Evolutionary conservation across 2,797 vertebrate species (phyloP).

Genomic region (Tamandua tetradactyla): DNA sequence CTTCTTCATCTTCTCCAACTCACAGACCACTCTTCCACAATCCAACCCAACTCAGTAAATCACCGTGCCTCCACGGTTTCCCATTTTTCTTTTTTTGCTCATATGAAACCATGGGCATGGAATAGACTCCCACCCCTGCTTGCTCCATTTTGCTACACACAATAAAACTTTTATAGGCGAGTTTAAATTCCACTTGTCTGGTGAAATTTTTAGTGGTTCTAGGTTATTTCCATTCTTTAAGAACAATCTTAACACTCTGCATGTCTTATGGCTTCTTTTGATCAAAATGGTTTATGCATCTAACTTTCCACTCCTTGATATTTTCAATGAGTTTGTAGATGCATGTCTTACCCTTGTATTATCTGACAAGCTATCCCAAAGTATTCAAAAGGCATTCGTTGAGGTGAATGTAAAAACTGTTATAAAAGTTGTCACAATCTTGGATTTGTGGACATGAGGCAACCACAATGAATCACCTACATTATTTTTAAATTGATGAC

Average conservation of each 20-base stretch:
- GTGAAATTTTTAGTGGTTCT: background rate
- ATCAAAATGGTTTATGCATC: background rate
- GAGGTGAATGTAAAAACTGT: background rate
- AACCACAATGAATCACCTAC: background rate
- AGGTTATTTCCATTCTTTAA: background rate
- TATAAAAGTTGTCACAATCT: background rate
- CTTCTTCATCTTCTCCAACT: background rate
- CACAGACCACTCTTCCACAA: background rate
- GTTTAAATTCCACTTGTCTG: background rate
- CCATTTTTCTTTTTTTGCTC: background rate
- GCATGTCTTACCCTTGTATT: background rate
- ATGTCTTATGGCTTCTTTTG: background rate
- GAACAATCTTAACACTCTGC: background rate
- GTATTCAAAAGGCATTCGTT: background rate
- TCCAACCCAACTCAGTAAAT: background rate
- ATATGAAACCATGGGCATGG: background rate
- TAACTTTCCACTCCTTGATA: background rate
- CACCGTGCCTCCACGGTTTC: rapidly evolving
- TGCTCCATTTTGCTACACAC: background rate
- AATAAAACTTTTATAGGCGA: background rate
- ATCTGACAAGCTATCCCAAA: background rate
- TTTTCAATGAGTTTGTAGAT: background rate
- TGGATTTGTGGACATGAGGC: background rate
- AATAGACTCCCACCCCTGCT: background rate
- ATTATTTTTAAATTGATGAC: background rate